A percentile compares a stretch with the other conserved stretches of the same genome.
Conservation (phyloP, 2,888 invertebrate species). For the Himalopsyche tibetana region DNA sequence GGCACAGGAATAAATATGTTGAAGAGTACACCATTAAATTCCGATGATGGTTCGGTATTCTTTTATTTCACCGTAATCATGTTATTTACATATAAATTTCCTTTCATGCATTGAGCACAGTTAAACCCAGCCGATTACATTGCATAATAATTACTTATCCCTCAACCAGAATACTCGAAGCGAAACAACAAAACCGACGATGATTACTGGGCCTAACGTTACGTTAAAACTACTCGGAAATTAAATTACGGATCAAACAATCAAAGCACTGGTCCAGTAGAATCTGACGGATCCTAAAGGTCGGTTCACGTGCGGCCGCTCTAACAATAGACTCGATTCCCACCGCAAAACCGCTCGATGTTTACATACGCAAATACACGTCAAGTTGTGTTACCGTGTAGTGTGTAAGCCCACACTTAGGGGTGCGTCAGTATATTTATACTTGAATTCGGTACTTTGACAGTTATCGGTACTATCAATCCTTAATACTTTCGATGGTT, state of each 20-base stretch:
- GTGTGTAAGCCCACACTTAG: neutral
- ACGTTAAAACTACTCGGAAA: conserved; percentile 27
- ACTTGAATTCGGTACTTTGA: too few species aligned
- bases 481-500: too few species aligned
- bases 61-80: too few species aligned
- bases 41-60: too few species aligned
- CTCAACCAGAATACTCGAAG: too few species aligned
- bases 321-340: conserved; percentile 27
- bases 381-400: conserved; percentile 22
- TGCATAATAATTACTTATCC: too few species aligned
- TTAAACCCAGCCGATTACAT: too few species aligned
- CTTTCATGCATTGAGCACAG: too few species aligned
- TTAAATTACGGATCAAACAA: conserved; percentile 34
- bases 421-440: neutral
- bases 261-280: conserved; percentile 1
- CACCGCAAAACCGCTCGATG: conserved; percentile 6
- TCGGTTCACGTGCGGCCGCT: conserved; percentile 13
- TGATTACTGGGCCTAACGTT: neutral
- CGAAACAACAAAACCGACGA: neutral
- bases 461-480: too few species aligned
- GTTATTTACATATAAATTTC: too few species aligned
- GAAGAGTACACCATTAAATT: too few species aligned
- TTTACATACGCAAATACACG: conserved; percentile 19
- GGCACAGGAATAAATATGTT: too few species aligned
- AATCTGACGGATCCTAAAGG: conserved; percentile 7